phyloP scores from a whole-genome alignment of 1,140 invertebrate genomes.

The Steinernema feltiae region DNA sequence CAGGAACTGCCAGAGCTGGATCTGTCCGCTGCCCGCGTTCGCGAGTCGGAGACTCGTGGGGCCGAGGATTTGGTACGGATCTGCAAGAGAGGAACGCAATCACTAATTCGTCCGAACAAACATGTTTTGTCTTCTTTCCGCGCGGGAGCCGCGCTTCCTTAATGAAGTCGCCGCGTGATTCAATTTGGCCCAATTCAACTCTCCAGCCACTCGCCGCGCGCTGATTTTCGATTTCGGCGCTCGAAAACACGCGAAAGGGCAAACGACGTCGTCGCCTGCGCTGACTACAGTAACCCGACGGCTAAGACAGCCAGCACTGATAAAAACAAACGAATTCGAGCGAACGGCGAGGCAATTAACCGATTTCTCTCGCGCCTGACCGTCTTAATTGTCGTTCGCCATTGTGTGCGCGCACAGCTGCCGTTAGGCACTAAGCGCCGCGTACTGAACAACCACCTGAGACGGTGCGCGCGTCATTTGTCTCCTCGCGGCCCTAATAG shows the following conservation, averaged over 20 bases:
- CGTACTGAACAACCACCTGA: neutral
- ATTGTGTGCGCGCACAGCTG: neutral
- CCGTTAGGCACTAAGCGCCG: no score
- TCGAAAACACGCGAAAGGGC: conserved; percentile 6
- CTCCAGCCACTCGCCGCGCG: no score
- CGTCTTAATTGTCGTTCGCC: neutral
- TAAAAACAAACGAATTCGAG: neutral
- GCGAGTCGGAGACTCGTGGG: conserved; percentile 49
- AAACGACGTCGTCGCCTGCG: neutral
- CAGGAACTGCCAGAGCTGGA: conserved; percentile 97
- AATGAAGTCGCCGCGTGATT: conserved; percentile 9
- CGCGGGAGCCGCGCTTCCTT: neutral
- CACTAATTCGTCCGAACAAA: conserved; percentile 7
- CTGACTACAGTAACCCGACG: neutral
- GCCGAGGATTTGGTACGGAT: conserved; percentile 55
- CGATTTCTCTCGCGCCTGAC: neutral
- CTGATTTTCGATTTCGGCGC: neutral
- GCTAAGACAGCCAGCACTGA: neutral
- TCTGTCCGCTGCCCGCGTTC: conserved; percentile 69
- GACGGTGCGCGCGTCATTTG: neutral
- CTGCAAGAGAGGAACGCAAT: no score
- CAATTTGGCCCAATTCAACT: conserved; percentile 12
- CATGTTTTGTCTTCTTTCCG: conserved; percentile 10
- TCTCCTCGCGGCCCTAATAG: neutral
- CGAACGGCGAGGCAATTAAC: conserved; percentile 4